Evolutionary conservation across 2,113 vertebrate species (phyloP).

Genomic region (Chauna torquata): DNA sequence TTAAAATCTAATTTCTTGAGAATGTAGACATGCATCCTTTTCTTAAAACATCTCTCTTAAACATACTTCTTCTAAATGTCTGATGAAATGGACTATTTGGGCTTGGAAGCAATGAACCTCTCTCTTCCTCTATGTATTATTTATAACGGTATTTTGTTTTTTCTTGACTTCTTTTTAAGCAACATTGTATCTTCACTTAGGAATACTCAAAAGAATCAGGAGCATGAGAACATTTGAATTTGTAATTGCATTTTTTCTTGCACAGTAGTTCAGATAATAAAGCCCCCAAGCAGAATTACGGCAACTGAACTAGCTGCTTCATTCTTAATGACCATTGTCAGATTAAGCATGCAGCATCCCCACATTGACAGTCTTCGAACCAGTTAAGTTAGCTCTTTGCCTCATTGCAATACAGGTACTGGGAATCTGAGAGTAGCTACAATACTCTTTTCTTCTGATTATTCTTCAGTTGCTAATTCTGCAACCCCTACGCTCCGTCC

Average conservation of each 20-base stretch:
- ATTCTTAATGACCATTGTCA: slow-evolving; percentile 20
- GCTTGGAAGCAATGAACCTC: neutral
- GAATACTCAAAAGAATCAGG: neutral
- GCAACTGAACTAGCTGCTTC: neutral
- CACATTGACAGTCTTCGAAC: neutral
- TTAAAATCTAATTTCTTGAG: neutral
- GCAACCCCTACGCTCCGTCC: neutral
- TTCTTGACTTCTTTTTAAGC: neutral
- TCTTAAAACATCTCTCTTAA: neutral
- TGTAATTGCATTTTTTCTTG: slow-evolving; percentile 16
- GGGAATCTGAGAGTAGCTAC: neutral
- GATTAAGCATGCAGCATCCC: neutral
- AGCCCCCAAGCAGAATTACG: neutral
- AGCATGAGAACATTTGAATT: neutral
- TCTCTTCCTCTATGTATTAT: neutral
- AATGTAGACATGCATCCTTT: neutral
- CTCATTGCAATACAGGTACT: neutral
- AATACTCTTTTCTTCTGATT: neutral
- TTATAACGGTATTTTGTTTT: neutral
- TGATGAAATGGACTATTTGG: neutral
- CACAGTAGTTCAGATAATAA: neutral
- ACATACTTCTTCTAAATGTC: neutral
- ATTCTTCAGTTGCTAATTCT: neutral
- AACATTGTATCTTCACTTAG: neutral
- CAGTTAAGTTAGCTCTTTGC: neutral